Base-by-base conservation (phyloP, 1,140 invertebrate species). In the Pseudomyrmex sp. region DNA sequence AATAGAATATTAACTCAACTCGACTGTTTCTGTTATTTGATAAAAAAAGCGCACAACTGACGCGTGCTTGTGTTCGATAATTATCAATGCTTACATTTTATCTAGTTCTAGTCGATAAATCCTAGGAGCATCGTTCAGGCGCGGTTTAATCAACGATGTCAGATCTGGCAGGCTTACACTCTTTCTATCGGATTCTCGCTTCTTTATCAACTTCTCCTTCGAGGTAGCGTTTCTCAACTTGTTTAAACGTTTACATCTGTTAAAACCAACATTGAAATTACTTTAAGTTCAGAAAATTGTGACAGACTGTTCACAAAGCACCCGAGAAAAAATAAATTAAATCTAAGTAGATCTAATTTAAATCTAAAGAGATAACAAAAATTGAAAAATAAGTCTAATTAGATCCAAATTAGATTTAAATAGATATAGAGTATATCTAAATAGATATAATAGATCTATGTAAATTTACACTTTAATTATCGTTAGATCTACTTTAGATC, bases 161-260 rank as follows among this genome's bases (percentile, higher is more conserved):
- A 95, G 66, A 65, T 94, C 92, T 13, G 90, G 90, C n/a, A 93
- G 65, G 59, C 95, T 95, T 13, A 94, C 92, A 70, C 93, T 92
- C 83, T 92, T 94, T 82, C 85, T 94, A 88, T 79, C 94, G 92
- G 75, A 94, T 90, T 88, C 85, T 65, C 75, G 87, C 12, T 86
- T 85, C 1, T 88, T 82, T 15, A 84, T 82, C 5, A 90, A 5
- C 61, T 86, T 91, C 76, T 91, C 83, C 62, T 72, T 92, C 26
- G 61, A 62, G 0, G 85, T 72, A 5, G 89, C 73, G 48, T 91
- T 94, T 72, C 82, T 90, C 23, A 94, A 63, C 84, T 94, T 94
- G 62, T 94, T 94, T n/a, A 94, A 52, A 46, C 92, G 89, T 86
- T 94, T 94, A 63, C 92, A 94, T n/a, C 93, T 80, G 2, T 72